Evolutionary conservation across 2,797 vertebrate species (phyloP), one percentile per base, ranked within the genome.

Genomic region (Iguana delicatissima): DNA sequence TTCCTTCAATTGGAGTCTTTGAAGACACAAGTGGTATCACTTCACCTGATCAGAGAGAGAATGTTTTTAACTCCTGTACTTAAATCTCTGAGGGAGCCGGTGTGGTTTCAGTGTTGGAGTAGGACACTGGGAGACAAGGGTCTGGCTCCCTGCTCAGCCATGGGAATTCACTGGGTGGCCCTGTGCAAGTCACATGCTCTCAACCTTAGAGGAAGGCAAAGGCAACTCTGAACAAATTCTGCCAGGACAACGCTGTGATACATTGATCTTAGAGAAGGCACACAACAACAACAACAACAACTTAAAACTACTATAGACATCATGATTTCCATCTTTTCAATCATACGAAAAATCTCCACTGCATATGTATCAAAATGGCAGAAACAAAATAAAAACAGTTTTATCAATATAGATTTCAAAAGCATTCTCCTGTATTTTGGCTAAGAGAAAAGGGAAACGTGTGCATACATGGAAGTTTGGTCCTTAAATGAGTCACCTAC

Each of bases 1-100:
- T 98, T 82, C 99, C 99, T 6, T 97, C 98, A 10, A 99, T 96
- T 32, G 94, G 89, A 84, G 94, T 98, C 84, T 98, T 97, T 0
- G 98, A 97, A 1, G 97, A 96, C 87, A 99, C 97, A 90, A 99
- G 96, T 24, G 84, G 86, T 88, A 97, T 97, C 0, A 95, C 96
- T 84, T 98, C 97, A 93, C 99, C 99, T 99, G 92, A 74, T 87
- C 77, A 93, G 24, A 92, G 89, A 92, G 92, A 89, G 3, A 90
- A 84, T 73, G 18, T n/a, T 69, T 86, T 72, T 2, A 46, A n/a
- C 2, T 7, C 55, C 80, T 90, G 2, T 52, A 72, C 16, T 50
- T 35, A 46, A 18, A 76, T 38, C 73, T 12, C 69, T 42, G 73
- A 76, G 14, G 73, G 35, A 76, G 14, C 72, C 32, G 38, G 12